A percentile compares a stretch with the other conserved stretches of the same genome.
Evolutionary conservation across 2,888 invertebrate species (phyloP).

Genomic region (Dromius quadrimaculatus): DNA sequence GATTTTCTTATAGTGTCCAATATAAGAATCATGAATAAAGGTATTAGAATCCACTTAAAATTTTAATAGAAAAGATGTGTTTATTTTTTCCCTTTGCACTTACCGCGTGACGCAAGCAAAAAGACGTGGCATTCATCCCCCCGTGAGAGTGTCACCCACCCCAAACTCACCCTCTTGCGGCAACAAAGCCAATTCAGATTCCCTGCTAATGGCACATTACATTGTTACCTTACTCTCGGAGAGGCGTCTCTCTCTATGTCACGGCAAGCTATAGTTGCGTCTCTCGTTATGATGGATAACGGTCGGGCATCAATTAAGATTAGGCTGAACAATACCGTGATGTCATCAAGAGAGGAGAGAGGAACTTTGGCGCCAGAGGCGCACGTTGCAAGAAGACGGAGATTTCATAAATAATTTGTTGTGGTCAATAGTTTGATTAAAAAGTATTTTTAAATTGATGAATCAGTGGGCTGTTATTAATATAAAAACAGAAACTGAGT

Average conservation of each 20-base stretch:
- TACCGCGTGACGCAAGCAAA: constrained; percentile 39
- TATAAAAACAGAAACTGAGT: too few relatives aligned
- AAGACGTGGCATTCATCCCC: constrained; percentile 17
- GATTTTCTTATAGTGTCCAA: constrained; percentile 1
- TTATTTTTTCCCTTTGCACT: constrained; percentile 43
- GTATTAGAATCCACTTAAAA: constrained; percentile 52
- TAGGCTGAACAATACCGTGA: constrained; percentile 65
- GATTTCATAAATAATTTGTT: too few relatives aligned
- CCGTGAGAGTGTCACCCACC: constrained; percentile 25
- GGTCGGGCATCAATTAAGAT: constrained; percentile 68
- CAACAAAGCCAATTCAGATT: constrained; percentile 69
- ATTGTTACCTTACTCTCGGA: constrained; percentile 66
- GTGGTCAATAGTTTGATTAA: too few relatives aligned
- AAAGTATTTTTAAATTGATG: too few relatives aligned
- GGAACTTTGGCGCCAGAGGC: too few relatives aligned
- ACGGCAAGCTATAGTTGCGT: constrained; percentile 62
- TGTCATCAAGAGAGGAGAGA: constrained; percentile 58
- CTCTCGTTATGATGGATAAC: constrained; percentile 67
- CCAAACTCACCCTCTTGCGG: constrained; percentile 54
- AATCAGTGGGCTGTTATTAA: too few relatives aligned
- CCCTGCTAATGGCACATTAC: constrained; percentile 68
- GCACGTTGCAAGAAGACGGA: constrained; percentile 9
- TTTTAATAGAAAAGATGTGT: constrained; percentile 52
- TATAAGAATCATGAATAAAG: constrained; percentile 38
- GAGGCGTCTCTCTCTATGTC: constrained; percentile 60